Conservation (phyloP, 2,113 vertebrate genomes). For the Tricholaema leucomelas region DNA sequence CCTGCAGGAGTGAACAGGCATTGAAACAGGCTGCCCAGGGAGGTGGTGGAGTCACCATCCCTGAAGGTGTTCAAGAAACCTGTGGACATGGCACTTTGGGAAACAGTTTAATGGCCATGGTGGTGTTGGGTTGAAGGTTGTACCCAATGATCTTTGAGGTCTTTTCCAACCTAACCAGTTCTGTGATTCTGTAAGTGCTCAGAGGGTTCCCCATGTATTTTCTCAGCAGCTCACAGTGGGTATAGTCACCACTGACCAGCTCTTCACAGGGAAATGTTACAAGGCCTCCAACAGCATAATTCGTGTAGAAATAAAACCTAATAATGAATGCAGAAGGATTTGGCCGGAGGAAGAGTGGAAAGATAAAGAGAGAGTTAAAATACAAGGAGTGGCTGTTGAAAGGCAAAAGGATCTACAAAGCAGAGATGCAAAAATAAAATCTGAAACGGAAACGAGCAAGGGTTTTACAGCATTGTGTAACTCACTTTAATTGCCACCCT, state of each 20-base stretch:
- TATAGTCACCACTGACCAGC: background rate
- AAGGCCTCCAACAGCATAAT: background rate
- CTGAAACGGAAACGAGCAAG: slow-evolving; percentile 3
- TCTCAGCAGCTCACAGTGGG: background rate
- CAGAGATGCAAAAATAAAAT: slow-evolving; percentile 25
- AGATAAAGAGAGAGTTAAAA: background rate
- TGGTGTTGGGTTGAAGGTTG: too few species aligned
- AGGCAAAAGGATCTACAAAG: slow-evolving; percentile 20
- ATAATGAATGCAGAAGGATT: background rate
- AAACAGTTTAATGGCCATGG: too few species aligned
- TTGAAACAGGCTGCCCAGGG: too few species aligned
- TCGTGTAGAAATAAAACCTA: background rate
- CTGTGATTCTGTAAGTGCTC: background rate
- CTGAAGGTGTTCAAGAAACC: too few species aligned
- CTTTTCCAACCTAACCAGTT: too few species aligned
- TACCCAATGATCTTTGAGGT: too few species aligned
- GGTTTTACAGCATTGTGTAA: slow-evolving; percentile 1
- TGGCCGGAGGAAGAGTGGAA: background rate
- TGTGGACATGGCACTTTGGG: too few species aligned
- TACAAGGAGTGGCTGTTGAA: background rate
- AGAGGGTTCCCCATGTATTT: background rate
- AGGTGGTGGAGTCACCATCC: too few species aligned
- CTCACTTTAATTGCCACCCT: slow-evolving; percentile 42
- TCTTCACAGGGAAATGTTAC: background rate
- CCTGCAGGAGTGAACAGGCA: too few species aligned